These are phyloP conservation scores for Globicephala melas DNA, from an alignment of 2,113 vertebrate species.

Conservation along the genomic window DNA sequence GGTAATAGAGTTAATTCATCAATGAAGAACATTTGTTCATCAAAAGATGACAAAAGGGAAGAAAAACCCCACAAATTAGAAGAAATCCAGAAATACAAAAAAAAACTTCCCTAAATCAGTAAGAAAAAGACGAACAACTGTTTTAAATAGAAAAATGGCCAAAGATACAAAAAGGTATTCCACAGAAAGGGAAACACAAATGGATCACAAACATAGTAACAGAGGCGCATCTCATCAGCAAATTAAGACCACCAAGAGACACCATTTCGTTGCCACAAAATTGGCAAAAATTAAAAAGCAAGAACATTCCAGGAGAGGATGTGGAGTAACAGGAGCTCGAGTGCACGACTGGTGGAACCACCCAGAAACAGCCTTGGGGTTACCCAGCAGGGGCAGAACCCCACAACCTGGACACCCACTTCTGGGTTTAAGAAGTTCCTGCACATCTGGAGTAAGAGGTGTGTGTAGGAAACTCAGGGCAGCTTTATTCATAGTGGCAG, in stretches of 20 bases:
- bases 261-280: neutral
- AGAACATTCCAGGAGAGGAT: neutral
- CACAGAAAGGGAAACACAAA: neutral
- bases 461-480: neutral
- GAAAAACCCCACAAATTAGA: neutral
- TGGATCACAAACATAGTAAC: neutral
- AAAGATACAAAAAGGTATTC: neutral
- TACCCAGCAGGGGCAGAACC: neutral
- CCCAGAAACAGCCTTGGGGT: neutral
- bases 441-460: no score
- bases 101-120: neutral
- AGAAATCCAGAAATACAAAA: neutral
- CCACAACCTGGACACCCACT: neutral
- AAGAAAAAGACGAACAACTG: neutral
- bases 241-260: neutral
- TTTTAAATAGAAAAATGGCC: neutral
- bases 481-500: neutral
- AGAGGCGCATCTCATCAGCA: neutral
- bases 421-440: neutral
- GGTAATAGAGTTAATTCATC: neutral
- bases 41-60: neutral
- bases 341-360: accelerated
- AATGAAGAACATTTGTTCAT: neutral
- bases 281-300: neutral
- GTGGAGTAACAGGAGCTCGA: neutral